A percentile compares a stretch with the other conserved stretches of the same genome.
These are phyloP conservation scores for Archaeoteleia sp. DNA, from an alignment of 2,888 invertebrate species.

Conservation along the genomic window DNA sequence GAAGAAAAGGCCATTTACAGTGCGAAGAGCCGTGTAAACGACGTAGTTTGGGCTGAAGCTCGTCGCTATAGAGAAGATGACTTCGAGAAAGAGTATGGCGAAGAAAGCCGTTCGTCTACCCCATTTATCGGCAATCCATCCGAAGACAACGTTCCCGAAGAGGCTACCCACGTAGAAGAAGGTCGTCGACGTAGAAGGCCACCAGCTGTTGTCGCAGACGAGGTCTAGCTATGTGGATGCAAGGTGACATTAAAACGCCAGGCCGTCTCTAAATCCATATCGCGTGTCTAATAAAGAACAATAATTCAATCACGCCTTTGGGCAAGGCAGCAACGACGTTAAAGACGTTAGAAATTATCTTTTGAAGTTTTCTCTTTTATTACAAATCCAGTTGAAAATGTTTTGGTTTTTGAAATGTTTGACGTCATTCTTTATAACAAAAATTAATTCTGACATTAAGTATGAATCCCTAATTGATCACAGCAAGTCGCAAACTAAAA, in stretches of 20 bases:
- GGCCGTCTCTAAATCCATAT: constrained; percentile 52
- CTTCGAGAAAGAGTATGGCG: constrained; percentile 79
- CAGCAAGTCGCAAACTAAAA: too few species aligned
- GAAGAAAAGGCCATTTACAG: constrained; percentile 80
- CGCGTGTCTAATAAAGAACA: constrained; percentile 51
- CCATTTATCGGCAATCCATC: constrained; percentile 82
- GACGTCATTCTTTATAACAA: too few species aligned
- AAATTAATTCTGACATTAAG: too few species aligned
- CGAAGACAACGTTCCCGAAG: constrained; percentile 81
- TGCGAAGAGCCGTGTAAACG: constrained; percentile 78
- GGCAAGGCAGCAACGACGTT: constrained; percentile 37
- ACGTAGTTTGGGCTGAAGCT: constrained; percentile 79
- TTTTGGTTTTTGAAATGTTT: too few species aligned
- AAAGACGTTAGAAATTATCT: constrained; percentile 21
- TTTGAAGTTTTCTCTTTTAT: constrained; percentile 3
- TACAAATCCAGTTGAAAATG: too few species aligned
- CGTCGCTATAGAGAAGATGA: constrained; percentile 79
- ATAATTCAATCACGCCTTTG: constrained; percentile 51
- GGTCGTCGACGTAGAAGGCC: constrained; percentile 80
- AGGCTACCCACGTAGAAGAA: constrained; percentile 83
- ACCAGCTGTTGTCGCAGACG: constrained; percentile 80
- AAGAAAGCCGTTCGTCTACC: constrained; percentile 80
- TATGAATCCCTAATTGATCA: too few species aligned
- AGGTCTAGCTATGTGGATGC: constrained; percentile 78
- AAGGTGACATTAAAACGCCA: constrained; percentile 69